Percentiles rank a stretch among this genome's conserved stretches.
Evolutionary conservation across 1,140 invertebrate species (phyloP).

Genomic region (Chrysomallon squamiferum): DNA sequence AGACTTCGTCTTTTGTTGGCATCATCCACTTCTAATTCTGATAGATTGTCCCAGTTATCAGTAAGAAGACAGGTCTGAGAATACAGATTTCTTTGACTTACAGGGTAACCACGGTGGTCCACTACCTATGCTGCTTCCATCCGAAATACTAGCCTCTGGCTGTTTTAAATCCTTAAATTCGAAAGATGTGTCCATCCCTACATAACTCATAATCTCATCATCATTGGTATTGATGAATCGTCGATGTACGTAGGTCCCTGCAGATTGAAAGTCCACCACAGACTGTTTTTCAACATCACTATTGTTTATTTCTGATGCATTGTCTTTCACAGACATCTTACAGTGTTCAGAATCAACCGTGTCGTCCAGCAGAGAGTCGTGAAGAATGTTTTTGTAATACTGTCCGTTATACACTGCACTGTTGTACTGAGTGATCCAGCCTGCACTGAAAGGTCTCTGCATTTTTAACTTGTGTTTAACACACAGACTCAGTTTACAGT

Average conservation of each 20-base stretch:
- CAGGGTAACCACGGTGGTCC: neutral
- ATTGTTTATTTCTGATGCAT: neutral
- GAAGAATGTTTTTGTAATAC: conserved; percentile 45
- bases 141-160: neutral
- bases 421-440: conserved; percentile 43
- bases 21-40: conserved; percentile 12
- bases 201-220: neutral
- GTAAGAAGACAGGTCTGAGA: conserved; percentile 13
- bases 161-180: too few species aligned
- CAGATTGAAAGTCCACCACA: conserved; percentile 24
- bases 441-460: conserved; percentile 41
- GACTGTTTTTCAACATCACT: conserved; percentile 8
- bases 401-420: conserved; percentile 33
- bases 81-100: neutral
- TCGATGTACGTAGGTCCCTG: conserved; percentile 39
- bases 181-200: conserved; percentile 4
- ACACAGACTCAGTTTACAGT: conserved; percentile 49
- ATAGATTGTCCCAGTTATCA: conserved; percentile 39
- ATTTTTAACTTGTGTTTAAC: conserved; percentile 40
- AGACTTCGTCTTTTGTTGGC: conserved; percentile 13
- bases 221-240: conserved; percentile 30
- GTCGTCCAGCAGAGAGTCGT: conserved; percentile 39
- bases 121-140: neutral
- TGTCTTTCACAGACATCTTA: conserved; percentile 12
- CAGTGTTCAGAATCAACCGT: conserved; percentile 17